Base-by-base conservation (phyloP, 2,113 vertebrate species). In the Salvelinus fontinalis region DNA sequence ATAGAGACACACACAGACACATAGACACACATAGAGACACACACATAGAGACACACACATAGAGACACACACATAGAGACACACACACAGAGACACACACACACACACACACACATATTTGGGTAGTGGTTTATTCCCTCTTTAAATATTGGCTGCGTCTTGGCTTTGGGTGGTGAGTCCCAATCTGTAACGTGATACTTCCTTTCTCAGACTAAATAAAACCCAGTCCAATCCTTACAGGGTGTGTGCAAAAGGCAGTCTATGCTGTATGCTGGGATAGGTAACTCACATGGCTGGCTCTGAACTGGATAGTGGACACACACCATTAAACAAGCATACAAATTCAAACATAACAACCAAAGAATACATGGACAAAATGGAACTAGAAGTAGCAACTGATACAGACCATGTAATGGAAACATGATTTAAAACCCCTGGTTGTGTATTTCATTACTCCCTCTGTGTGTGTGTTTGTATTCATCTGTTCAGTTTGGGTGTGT, bases 161-260 rank as follows among this genome's bases (percentile, higher is more conserved):
- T 11, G 8, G 39, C 39, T 44, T 44, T 44, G 39, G 39, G 81
- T 82, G 76, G 83, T 78, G 84, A 83, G 71, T 77, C 78, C 72
- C 77, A 81, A 83, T 79, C 49, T 77, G 88, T 76, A 80, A 89
- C 78, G 62, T 70, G 75, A 91, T 84, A 79, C 79, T 86, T 88
- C 83, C 83, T 82, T 87, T 88, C 85, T 84, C 83, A 85, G 84
- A 80, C 87, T 71, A 79, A 89, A 83, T 80, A 87, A 54, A 54
- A 75, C 64, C 70, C 70, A 78, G 67, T 31, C 65, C 49, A 83
- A 81, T 81, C 80, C 78, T 57, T 8, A 75, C 75, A 81, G 74
- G 83, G 81, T 76, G 34, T 68, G 75, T 90, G 26, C 1, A 85
- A 81, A 34, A 72, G 70, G 70, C 26, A 66, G 7, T 5, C 60